These are phyloP conservation scores for Leptinotarsa juncta DNA, from an alignment of 2,888 invertebrate genomes.

Conservation along the genomic window DNA sequence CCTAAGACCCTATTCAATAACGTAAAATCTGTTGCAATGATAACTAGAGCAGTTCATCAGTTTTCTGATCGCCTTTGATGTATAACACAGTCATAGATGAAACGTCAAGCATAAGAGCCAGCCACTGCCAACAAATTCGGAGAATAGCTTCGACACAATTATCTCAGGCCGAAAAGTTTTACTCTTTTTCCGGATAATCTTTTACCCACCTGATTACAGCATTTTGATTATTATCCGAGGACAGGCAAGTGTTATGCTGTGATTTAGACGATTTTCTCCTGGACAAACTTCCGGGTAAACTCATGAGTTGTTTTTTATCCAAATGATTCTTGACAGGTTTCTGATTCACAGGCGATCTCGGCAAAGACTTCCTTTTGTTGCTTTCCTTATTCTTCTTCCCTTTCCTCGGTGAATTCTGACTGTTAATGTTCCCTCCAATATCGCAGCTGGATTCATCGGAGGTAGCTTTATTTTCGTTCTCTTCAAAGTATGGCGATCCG, in stretches of 20 bases:
- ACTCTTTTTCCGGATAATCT: background rate
- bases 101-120: too few relatives aligned
- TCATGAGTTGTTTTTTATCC: slow-evolving; percentile 61
- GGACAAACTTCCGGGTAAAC: slow-evolving; percentile 69
- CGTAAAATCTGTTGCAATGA: too few relatives aligned
- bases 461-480: slow-evolving; percentile 55
- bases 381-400: slow-evolving; percentile 74
- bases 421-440: slow-evolving; percentile 44
- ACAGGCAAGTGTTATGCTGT: slow-evolving; percentile 8
- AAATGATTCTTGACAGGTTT: slow-evolving; percentile 56
- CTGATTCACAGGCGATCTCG: slow-evolving; percentile 69
- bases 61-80: too few relatives aligned
- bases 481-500: slow-evolving; percentile 38
- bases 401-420: slow-evolving; percentile 70
- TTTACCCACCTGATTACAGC: slow-evolving; percentile 28
- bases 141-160: too few relatives aligned
- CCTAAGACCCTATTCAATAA: too few relatives aligned
- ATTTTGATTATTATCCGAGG: slow-evolving; percentile 27
- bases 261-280: slow-evolving; percentile 70
- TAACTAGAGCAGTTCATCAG: too few relatives aligned
- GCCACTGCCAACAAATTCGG: too few relatives aligned
- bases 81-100: too few relatives aligned
- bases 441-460: slow-evolving; percentile 67
- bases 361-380: slow-evolving; percentile 75
- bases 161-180: too few relatives aligned